Percentiles rank a stretch among this genome's conserved stretches.
Conservation (phyloP, 2,113 vertebrate genomes). For the Corythoichthys intestinalis region DNA sequence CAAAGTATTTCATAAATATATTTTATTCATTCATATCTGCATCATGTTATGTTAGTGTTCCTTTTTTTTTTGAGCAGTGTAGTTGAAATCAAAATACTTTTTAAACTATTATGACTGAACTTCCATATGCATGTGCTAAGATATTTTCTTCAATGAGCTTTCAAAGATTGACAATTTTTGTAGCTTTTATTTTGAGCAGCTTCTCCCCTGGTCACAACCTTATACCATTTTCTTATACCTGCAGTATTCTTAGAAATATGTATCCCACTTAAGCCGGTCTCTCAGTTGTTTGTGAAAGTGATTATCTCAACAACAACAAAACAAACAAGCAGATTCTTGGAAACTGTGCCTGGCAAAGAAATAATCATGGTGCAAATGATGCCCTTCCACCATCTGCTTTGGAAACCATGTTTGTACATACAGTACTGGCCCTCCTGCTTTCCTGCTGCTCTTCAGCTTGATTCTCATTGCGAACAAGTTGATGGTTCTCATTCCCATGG, state of each 20-base stretch:
- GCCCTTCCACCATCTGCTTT: slow-evolving; percentile 3
- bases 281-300: not conserved
- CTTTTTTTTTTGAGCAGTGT: too few relatives aligned
- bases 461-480: not conserved
- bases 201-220: not conserved
- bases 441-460: not conserved
- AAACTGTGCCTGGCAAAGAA: not conserved
- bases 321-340: not conserved
- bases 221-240: not conserved
- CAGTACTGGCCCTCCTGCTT: not conserved
- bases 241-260: not conserved
- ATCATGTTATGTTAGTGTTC: too few relatives aligned
- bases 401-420: not conserved
- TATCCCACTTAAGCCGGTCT: not conserved
- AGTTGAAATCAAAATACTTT: too few relatives aligned
- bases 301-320: not conserved
- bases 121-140: too few relatives aligned
- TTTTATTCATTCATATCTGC: too few relatives aligned
- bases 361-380: not conserved
- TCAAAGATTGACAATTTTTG: too few relatives aligned
- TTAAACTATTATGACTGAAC: too few relatives aligned
- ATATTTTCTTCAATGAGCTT: too few relatives aligned
- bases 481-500: not conserved
- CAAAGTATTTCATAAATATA: too few relatives aligned
- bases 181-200: too few relatives aligned